Conservation (phyloP, 2,113 vertebrate species). For the Scortum barcoo region DNA sequence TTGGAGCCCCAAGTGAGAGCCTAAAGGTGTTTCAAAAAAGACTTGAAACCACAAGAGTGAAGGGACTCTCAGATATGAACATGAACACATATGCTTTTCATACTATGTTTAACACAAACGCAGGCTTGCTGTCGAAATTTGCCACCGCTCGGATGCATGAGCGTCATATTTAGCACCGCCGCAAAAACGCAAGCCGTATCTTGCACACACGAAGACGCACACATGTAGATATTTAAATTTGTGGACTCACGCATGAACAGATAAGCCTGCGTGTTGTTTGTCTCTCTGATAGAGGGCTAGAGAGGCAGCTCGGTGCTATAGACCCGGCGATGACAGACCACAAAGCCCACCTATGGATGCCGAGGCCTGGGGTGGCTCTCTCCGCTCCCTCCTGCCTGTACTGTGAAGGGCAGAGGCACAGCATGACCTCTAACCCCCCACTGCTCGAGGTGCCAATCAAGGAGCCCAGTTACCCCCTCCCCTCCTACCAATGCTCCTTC, state of each 20-base stretch:
- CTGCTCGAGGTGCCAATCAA: slow-evolving; percentile 72
- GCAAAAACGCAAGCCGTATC: slow-evolving; percentile 6
- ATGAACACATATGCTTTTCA: neutral
- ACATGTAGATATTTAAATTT: neutral
- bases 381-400: slow-evolving; percentile 57
- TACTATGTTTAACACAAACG: neutral
- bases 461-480: neutral
- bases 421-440: slow-evolving; percentile 61
- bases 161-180: neutral
- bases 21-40: neutral
- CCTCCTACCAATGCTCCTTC: neutral
- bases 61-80: neutral
- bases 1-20: neutral
- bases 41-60: neutral
- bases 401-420: slow-evolving; percentile 76
- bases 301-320: slow-evolving; percentile 34
- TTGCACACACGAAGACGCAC: slow-evolving; percentile 3
- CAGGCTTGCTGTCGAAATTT: neutral
- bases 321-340: slow-evolving; percentile 47
- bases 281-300: slow-evolving; percentile 16
- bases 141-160: neutral
- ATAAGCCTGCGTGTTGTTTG: slow-evolving; percentile 28
- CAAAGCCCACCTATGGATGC: slow-evolving; percentile 69
- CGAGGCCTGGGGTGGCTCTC: slow-evolving; percentile 29
- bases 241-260: slow-evolving; percentile 6